Evolutionary conservation across 2,797 vertebrate genomes (phyloP), one percentile per base, ranked within the genome.

Genomic region (Australoheros facetus): DNA sequence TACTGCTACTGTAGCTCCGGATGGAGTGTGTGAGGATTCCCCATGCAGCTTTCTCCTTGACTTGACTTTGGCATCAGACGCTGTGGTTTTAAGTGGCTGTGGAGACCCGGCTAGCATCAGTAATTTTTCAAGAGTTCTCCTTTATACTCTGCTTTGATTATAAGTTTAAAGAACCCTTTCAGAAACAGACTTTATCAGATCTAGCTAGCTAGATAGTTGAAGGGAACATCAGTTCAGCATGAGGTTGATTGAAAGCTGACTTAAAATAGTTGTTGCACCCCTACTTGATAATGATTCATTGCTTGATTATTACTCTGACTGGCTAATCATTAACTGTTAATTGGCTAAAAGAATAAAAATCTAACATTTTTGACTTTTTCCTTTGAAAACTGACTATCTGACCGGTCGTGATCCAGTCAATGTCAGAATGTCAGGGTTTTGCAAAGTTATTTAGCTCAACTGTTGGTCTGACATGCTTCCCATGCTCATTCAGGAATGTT

Each of bases 21-120:
- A 78, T 34, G 39, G 78, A 74, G 77, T 77, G 72, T 86, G 5
- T 56, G 23, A 80, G 70, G 82, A 78, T 82, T 85, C 75, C 80
- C 76, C 3, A 4, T 72, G 75, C 80, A 64, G 59, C 60, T 57
- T 42, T 87, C 71, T 75, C 87, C 85, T 91, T 90, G 60, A 76
- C 57, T 76, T 59, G 82, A 91, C 88, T 89, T 89, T 86, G 81
- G 81, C 77, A 82, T 85, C 58, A 55, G 58, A 78, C 76, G 4
- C 42, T 73, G 62, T 81, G 57, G 69, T 80, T 53, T 83, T 5
- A 75, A 66, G 85, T 76, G 48, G 13, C 57, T 56, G 51, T 45
- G 62, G 56, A 62, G 51, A 42, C 51, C 58, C 37, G 34, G 30
- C 53, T 21, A 37, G 32, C 57, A 51, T 79, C 59, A 75, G 73